Conservation (phyloP, 1,140 invertebrate genomes). For the Teleogryllus occipitalis region DNA sequence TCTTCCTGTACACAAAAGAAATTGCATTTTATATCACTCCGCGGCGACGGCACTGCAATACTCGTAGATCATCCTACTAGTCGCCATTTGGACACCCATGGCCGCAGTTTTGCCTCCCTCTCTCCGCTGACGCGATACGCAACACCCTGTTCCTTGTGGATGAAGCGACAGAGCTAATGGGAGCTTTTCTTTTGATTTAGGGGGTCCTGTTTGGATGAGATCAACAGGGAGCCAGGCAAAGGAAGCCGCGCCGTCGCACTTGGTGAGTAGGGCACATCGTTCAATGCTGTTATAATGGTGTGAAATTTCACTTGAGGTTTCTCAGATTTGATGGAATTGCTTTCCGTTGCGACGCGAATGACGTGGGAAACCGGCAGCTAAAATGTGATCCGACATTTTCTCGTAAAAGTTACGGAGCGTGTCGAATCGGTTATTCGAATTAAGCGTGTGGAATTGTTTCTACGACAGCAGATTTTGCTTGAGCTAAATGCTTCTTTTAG, state of each 20-base stretch:
- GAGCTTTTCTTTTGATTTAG: constrained; percentile 1
- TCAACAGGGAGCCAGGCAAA: not conserved
- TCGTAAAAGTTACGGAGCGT: too few relatives aligned
- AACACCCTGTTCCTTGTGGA: not conserved
- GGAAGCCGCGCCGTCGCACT: not conserved
- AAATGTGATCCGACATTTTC: too few relatives aligned
- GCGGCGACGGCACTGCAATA: too few relatives aligned
- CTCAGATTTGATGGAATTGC: not conserved
- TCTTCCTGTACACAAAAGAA: too few relatives aligned
- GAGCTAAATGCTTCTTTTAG: too few relatives aligned
- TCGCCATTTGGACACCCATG: too few relatives aligned
- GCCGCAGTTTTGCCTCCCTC: not conserved
- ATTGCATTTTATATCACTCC: too few relatives aligned
- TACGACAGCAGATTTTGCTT: too few relatives aligned
- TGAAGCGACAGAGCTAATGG: not conserved
- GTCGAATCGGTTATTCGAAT: too few relatives aligned
- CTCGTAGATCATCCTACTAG: too few relatives aligned
- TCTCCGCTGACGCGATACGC: not conserved
- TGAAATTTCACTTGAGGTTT: constrained; percentile 1
- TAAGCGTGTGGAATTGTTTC: too few relatives aligned
- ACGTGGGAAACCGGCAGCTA: not conserved
- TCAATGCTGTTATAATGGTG: not conserved
- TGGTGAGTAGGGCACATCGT: not conserved
- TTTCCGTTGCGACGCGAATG: not conserved
- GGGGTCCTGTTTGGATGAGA: not conserved